Percentiles rank a stretch among this genome's conserved stretches.
phyloP scores from a whole-genome alignment of 2,888 invertebrate genomes.

The Iselma pallidipennis region DNA sequence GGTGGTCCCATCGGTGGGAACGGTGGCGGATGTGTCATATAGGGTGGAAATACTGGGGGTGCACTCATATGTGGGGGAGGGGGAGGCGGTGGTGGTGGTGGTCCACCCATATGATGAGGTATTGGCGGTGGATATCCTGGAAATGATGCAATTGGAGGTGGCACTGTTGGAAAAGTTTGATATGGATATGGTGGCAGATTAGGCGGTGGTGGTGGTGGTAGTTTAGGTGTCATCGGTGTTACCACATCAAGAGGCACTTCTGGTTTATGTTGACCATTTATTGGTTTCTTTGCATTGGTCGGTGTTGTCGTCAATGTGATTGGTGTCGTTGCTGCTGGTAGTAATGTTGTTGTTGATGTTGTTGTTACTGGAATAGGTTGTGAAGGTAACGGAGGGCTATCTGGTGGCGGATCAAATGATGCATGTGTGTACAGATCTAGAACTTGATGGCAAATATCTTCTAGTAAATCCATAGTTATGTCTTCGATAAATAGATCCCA shows the following conservation, averaged over 20 bases:
- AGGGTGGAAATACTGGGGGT: constrained; percentile 47
- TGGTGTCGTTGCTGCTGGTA: neutral
- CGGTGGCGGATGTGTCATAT: constrained; percentile 49
- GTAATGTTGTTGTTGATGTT: neutral
- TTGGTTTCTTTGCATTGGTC: neutral
- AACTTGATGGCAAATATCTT: constrained; percentile 97
- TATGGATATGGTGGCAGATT: constrained; percentile 50
- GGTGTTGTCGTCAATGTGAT: neutral
- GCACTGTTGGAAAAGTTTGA: constrained; percentile 47
- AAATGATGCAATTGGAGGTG: constrained; percentile 39
- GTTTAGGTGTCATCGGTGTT: neutral
- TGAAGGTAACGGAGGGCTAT: constrained; percentile 68
- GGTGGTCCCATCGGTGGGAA: constrained; percentile 57
- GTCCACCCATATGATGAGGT: constrained; percentile 44
- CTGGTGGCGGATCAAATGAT: constrained; percentile 56
- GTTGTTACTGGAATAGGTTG: constrained; percentile 22
- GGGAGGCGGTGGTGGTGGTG: constrained; percentile 58
- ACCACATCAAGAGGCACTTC: constrained; percentile 33
- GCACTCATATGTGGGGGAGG: constrained; percentile 55
- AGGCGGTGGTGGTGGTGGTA: constrained; percentile 42
- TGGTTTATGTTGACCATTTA: constrained; percentile 59
- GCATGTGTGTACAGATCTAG: constrained; percentile 85
- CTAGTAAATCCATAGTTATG: constrained; percentile 89
- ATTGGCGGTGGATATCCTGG: constrained; percentile 31
- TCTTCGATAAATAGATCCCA: constrained; percentile 99